Percentiles rank a stretch among this genome's conserved stretches.
Evolutionary conservation across 1,140 invertebrate genomes (phyloP).

Genomic region (Drosophila ambigua): DNA sequence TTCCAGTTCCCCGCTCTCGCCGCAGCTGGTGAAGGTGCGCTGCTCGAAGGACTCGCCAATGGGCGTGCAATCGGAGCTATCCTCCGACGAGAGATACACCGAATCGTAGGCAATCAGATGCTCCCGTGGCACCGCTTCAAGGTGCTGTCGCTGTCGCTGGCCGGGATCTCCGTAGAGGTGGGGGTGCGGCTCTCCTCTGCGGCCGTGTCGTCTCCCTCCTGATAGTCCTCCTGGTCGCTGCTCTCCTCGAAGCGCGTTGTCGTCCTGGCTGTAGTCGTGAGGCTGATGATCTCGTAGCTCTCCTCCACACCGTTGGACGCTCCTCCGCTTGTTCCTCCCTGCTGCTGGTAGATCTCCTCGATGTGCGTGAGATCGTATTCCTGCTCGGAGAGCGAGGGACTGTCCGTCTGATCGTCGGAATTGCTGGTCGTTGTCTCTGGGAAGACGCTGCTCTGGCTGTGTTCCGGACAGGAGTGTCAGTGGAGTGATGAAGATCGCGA

Average conservation of each 20-base stretch:
- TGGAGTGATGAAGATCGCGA: too few species aligned
- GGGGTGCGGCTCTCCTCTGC: conserved; percentile 35
- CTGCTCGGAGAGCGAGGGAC: conserved; percentile 74
- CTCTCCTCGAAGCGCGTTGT: conserved; percentile 65
- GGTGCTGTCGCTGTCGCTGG: conserved; percentile 62
- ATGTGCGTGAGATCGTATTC: conserved; percentile 77
- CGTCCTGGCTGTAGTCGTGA: conserved; percentile 74
- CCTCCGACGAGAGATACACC: conserved; percentile 82
- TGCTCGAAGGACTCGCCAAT: conserved; percentile 68
- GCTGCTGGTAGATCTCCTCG: conserved; percentile 73
- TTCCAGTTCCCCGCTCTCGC: conserved; percentile 59
- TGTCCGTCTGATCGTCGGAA: conserved; percentile 79
- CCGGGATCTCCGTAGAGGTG: conserved; percentile 24
- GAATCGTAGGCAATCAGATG: conserved; percentile 83
- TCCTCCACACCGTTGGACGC: conserved; percentile 40
- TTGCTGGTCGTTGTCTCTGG: conserved; percentile 81
- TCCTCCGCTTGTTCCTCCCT: conserved; percentile 8
- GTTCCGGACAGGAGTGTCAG: conserved; percentile 80
- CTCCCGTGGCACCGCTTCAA: conserved; percentile 62
- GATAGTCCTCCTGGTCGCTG: conserved; percentile 48
- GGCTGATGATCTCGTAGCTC: conserved; percentile 74
- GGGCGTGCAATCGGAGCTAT: conserved; percentile 78
- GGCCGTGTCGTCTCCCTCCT: conserved; percentile 7
- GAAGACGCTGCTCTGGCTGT: conserved; percentile 79
- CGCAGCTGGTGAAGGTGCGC: conserved; percentile 50